A percentile compares a stretch with the other conserved stretches of the same genome.
Conservation (phyloP, 2,888 invertebrate genomes). For the Apamea crenata region DNA sequence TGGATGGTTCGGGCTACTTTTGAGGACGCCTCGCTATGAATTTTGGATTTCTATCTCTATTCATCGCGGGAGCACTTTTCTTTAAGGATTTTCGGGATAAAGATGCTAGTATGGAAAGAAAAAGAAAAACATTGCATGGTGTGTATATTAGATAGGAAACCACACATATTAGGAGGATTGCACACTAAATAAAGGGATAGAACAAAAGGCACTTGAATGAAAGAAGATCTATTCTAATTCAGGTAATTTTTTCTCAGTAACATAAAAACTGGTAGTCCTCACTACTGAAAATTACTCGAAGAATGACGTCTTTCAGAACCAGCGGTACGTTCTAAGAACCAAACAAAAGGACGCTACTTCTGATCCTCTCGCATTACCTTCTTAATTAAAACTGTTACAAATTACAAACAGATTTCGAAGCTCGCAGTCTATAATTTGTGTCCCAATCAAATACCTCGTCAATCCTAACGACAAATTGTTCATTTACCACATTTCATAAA, state of each 20-base stretch:
- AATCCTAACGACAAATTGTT: conserved; percentile 33
- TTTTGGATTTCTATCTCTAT: conserved; percentile 60
- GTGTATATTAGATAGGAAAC: background rate
- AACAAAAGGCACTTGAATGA: no score
- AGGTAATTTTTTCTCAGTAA: background rate
- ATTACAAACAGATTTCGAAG: background rate
- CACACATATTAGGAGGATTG: no score
- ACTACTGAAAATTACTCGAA: no score
- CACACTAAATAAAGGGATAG: background rate
- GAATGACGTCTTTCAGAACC: background rate
- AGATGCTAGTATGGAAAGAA: background rate
- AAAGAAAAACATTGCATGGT: background rate
- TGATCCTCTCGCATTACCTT: background rate
- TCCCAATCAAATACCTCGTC: conserved; percentile 6
- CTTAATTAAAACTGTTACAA: background rate
- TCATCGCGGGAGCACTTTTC: conserved; percentile 22
- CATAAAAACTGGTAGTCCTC: background rate
- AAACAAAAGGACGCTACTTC: background rate
- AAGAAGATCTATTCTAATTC: background rate
- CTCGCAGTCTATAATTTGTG: background rate
- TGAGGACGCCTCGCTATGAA: conserved; percentile 52
- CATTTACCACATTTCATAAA: conserved; percentile 47
- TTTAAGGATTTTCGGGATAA: conserved; percentile 9
- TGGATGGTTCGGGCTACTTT: conserved; percentile 64
- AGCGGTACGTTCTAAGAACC: no score